These are phyloP conservation scores for Orchesella flavescens DNA, from an alignment of 2,888 invertebrate species.

Conservation along the genomic window DNA sequence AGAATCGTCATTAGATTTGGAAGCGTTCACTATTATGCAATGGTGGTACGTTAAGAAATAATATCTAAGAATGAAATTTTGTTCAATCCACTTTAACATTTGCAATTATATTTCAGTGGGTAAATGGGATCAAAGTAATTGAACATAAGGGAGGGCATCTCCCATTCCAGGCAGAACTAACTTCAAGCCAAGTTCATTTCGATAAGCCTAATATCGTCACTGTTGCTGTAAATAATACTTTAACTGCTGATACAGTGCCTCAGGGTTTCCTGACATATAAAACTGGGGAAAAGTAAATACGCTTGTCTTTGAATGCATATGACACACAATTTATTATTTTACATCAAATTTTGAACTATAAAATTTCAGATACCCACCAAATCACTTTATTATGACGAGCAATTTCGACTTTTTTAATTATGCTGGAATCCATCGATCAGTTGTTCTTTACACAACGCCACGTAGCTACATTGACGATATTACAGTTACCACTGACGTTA, in stretches of 20 bases:
- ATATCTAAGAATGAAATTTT: too few species aligned
- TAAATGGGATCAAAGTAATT: conserved; percentile 86
- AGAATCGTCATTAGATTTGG: conserved; percentile 77
- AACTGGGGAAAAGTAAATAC: conserved; percentile 54
- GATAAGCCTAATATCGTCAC: conserved; percentile 86
- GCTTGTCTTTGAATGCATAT: too few species aligned
- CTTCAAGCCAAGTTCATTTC: conserved; percentile 78
- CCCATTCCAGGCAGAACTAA: conserved; percentile 89
- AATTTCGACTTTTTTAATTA: conserved; percentile 99
- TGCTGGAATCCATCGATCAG: conserved; percentile 93
- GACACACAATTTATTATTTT: too few species aligned
- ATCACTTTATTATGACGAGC: conserved; percentile 83
- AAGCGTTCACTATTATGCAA: conserved; percentile 78
- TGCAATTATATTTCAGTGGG: conserved; percentile 80
- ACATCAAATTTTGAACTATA: too few species aligned
- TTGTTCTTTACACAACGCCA: conserved; percentile 91
- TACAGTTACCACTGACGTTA: conserved; percentile 82
- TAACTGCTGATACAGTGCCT: conserved; percentile 89
- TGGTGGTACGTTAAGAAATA: conserved; percentile 74
- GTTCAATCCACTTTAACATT: too few species aligned
- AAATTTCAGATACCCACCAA: conserved; percentile 77
- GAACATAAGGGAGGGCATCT: conserved; percentile 95
- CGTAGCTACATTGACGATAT: conserved; percentile 88
- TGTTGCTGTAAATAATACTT: conserved; percentile 94
- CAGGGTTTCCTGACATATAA: conserved; percentile 80